These are phyloP conservation scores for Babylonia areolata DNA, from an alignment of 1,140 invertebrate species.

Conservation along the genomic window DNA sequence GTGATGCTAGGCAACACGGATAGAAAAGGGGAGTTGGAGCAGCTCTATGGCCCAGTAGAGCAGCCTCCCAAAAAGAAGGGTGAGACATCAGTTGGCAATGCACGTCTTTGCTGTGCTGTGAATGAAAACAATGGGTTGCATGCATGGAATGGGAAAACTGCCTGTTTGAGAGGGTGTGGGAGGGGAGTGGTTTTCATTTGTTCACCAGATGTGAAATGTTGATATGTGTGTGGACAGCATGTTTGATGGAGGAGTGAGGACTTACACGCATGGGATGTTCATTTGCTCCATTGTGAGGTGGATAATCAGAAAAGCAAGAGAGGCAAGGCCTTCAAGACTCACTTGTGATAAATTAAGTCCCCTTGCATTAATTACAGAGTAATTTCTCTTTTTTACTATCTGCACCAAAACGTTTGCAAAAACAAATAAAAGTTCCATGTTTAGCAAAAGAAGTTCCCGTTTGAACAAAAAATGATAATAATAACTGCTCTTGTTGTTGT, in stretches of 20 bases:
- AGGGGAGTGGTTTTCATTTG: background rate
- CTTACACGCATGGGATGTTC: background rate
- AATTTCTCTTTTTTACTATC: too few relatives aligned
- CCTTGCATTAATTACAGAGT: too few relatives aligned
- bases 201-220: background rate
- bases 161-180: background rate
- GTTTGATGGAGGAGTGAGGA: background rate
- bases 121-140: background rate
- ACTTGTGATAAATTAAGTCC: too few relatives aligned
- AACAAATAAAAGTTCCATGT: too few relatives aligned
- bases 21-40: slow-evolving; percentile 57
- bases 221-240: background rate
- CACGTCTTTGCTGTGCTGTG: background rate
- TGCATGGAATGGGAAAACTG: background rate
- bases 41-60: slow-evolving; percentile 57
- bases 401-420: too few relatives aligned
- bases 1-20: slow-evolving; percentile 58
- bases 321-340: too few relatives aligned
- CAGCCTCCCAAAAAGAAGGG: slow-evolving; percentile 43
- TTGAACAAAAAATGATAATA: too few relatives aligned
- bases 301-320: background rate
- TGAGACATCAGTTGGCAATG: slow-evolving; percentile 25
- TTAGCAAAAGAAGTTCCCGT: too few relatives aligned
- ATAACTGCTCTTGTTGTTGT: too few relatives aligned
- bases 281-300: background rate